Evolutionary conservation across 2,797 vertebrate genomes (phyloP).

Genomic region (Simalia tracyae): DNA sequence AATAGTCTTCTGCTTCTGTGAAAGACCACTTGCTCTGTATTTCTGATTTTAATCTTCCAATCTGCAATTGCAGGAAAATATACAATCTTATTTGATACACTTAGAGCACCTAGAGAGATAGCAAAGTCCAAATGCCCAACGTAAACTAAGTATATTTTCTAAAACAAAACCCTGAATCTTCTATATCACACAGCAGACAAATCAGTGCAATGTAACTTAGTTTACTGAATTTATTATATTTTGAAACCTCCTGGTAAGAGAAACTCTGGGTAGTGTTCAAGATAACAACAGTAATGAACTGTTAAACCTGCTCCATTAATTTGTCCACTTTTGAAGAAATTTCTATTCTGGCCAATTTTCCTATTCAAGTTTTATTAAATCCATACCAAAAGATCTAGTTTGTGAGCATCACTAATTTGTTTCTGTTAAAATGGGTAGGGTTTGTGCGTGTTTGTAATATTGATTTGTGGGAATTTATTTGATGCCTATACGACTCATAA

Average conservation of each 20-base stretch:
- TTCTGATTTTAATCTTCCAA: background rate
- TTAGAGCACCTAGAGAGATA: background rate
- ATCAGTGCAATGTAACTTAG: background rate
- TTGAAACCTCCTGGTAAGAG: background rate
- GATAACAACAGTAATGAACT: no score
- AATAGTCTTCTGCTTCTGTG: background rate
- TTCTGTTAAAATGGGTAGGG: no score
- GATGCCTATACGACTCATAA: no score
- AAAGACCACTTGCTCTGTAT: background rate
- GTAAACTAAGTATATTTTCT: background rate
- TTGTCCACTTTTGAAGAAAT: no score
- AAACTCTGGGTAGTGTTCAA: background rate
- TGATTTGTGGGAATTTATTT: no score
- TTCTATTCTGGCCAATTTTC: no score
- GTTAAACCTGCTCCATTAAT: no score
- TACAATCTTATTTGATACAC: background rate
- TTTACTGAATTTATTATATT: background rate
- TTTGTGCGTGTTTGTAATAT: no score
- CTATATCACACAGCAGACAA: background rate
- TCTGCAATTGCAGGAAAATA: background rate
- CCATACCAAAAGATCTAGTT: no score
- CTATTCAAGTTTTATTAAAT: no score
- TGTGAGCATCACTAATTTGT: no score
- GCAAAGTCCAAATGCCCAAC: background rate
- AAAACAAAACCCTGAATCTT: background rate